phyloP scores from a whole-genome alignment of 64 coral and sea anemone species.

The Porites lutea region DNA sequence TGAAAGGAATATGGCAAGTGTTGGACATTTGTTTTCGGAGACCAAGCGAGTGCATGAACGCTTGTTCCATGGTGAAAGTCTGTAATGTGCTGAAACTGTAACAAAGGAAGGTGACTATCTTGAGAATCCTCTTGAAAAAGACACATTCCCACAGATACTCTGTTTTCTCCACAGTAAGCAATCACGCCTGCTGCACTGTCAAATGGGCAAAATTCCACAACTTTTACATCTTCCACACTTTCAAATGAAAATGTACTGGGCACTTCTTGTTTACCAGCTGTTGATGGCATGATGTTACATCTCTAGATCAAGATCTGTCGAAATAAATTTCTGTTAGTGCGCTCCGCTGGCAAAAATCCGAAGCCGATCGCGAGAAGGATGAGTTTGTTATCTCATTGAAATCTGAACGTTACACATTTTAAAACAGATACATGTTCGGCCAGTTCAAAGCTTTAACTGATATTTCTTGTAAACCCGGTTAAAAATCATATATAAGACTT shows the following conservation, averaged over 20 bases:
- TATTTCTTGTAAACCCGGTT: no score
- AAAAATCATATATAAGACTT: no score
- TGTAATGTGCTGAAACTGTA: conserved; percentile 91
- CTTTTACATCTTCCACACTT: conserved; percentile 82
- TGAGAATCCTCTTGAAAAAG: conserved; percentile 85
- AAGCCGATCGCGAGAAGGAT: no score
- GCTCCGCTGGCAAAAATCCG: no score
- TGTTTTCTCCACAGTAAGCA: conserved; percentile 89
- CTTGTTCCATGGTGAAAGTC: conserved; percentile 93
- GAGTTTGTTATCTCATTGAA: no score
- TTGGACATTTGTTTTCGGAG: conserved; percentile 77
- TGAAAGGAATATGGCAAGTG: conserved; percentile 77
- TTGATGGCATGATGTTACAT: conserved; percentile 60
- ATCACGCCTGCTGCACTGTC: conserved; percentile 77
- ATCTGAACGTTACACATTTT: no score
- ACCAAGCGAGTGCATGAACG: conserved; percentile 87
- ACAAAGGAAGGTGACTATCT: conserved; percentile 54
- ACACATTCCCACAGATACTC: conserved; percentile 78
- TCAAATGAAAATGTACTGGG: conserved; percentile 85
- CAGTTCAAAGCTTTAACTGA: no score
- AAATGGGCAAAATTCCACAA: conserved; percentile 95
- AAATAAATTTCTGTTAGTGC: no score
- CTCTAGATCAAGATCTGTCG: no score
- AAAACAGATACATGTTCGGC: no score
- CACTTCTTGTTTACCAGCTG: conserved; percentile 30